These are phyloP conservation scores for Palloptera scutellata DNA, from an alignment of 2,888 invertebrate species.

Conservation along the genomic window DNA sequence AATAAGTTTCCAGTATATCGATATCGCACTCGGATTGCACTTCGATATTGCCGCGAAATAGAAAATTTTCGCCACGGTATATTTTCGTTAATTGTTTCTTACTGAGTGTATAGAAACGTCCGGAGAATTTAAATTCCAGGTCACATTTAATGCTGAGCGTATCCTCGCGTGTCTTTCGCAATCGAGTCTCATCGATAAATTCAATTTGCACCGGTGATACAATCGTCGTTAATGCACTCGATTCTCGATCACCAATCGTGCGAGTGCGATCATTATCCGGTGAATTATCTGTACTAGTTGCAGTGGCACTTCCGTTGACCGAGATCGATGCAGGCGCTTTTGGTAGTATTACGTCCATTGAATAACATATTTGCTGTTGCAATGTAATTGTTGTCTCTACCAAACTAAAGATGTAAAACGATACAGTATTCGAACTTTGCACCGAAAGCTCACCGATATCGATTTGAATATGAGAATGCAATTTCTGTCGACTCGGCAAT, in stretches of 20 bases:
- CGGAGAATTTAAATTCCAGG: constrained; percentile 59
- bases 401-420: constrained; percentile 61
- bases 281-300: constrained; percentile 54
- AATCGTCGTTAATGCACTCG: constrained; percentile 30
- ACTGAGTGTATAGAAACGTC: constrained; percentile 61
- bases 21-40: constrained; percentile 56
- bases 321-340: constrained; percentile 41
- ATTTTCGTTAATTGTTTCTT: constrained; percentile 56
- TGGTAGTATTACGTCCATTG: constrained; percentile 53
- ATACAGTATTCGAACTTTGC: constrained; percentile 57
- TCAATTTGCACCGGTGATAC: constrained; percentile 60
- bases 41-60: constrained; percentile 60
- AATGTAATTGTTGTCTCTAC: constrained; percentile 60
- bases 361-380: constrained; percentile 60
- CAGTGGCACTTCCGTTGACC: constrained; percentile 27
- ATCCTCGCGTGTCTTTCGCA: constrained; percentile 61
- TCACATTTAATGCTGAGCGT: constrained; percentile 55
- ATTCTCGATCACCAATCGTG: constrained; percentile 23
- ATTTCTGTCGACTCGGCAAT: constrained; percentile 65
- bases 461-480: constrained; percentile 64
- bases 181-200: constrained; percentile 56
- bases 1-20: constrained; percentile 63
- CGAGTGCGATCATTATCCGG: constrained; percentile 49
- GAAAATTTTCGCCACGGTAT: constrained; percentile 62
- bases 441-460: constrained; percentile 61